These are phyloP conservation scores for Acleris literana DNA, from an alignment of 2,888 invertebrate genomes.

Conservation along the genomic window DNA sequence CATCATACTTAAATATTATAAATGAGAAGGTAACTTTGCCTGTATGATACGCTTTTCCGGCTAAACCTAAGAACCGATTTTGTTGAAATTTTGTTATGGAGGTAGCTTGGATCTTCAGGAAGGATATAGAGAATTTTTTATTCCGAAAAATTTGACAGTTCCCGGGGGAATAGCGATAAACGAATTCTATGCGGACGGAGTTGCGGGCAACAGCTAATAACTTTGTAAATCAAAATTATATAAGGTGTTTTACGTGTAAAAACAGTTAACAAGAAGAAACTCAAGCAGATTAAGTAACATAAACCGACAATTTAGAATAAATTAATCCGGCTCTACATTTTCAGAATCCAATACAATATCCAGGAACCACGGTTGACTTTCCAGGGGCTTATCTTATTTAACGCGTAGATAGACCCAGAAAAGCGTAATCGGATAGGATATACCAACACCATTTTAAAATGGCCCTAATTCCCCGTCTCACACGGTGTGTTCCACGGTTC, in stretches of 20 bases:
- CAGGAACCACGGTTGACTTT: slow-evolving; percentile 34
- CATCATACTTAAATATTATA: too few species aligned
- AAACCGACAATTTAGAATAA: slow-evolving; percentile 28
- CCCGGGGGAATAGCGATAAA: too few species aligned
- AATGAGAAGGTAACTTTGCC: too few species aligned
- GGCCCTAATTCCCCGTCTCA: slow-evolving; percentile 3
- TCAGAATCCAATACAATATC: slow-evolving; percentile 31
- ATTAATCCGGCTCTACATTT: slow-evolving; percentile 24
- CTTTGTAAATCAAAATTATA: too few species aligned
- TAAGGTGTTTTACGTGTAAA: neutral
- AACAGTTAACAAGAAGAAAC: neutral
- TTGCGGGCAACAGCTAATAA: too few species aligned
- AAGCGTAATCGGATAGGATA: slow-evolving; percentile 35
- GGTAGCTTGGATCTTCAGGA: too few species aligned
- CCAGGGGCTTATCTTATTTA: slow-evolving; percentile 36
- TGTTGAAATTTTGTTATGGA: too few species aligned
- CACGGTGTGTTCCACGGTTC: neutral
- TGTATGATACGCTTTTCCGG: too few species aligned
- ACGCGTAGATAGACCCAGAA: slow-evolving; percentile 37
- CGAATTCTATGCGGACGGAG: too few species aligned
- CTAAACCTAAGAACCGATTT: too few species aligned
- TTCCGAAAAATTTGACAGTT: too few species aligned
- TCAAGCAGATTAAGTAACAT: neutral
- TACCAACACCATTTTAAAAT: slow-evolving; percentile 23
- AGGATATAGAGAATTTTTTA: too few species aligned